These are phyloP conservation scores for Blastomussa wellsi DNA, from an alignment of 92 coral and sea anemone species.

Conservation along the genomic window DNA sequence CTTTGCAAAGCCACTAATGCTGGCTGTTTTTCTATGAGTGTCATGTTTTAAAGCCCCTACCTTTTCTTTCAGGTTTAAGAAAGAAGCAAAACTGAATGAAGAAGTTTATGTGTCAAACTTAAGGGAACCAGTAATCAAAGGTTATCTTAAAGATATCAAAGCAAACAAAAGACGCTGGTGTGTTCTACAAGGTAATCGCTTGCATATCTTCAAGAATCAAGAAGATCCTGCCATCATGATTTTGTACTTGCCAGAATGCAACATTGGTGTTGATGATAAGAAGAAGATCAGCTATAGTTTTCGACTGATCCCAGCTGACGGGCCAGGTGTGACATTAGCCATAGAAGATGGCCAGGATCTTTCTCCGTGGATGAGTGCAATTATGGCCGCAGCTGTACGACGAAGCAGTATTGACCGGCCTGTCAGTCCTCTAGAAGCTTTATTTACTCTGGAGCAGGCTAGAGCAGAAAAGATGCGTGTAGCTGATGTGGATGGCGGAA, in stretches of 20 bases:
- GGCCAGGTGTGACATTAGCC: slow-evolving; percentile 79
- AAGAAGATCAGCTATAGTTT: slow-evolving; percentile 87
- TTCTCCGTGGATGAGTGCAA: slow-evolving; percentile 99
- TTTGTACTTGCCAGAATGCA: slow-evolving; percentile 81
- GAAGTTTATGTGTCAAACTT: slow-evolving; percentile 76
- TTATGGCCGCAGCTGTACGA: slow-evolving; percentile 94
- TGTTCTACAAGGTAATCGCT: slow-evolving; percentile 84
- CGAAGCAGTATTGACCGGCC: slow-evolving; percentile 79
- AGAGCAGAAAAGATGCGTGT: slow-evolving; percentile 34
- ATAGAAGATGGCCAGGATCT: slow-evolving; percentile 94
- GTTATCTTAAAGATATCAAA: slow-evolving; percentile 86
- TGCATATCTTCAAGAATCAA: slow-evolving; percentile 84
- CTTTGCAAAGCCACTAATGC: too few relatives aligned
- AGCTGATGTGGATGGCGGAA: slow-evolving; percentile 34
- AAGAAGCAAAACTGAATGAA: slow-evolving; percentile 68
- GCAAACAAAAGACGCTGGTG: slow-evolving; percentile 88
- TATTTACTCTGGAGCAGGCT: slow-evolving; percentile 50
- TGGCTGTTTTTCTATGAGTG: not conserved
- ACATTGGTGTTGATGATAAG: slow-evolving; percentile 87
- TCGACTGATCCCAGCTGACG: slow-evolving; percentile 72
- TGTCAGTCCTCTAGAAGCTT: slow-evolving; percentile 69
- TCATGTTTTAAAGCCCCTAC: not conserved
- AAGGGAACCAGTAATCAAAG: slow-evolving; percentile 77
- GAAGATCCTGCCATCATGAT: slow-evolving; percentile 90
- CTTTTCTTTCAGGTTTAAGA: slow-evolving; percentile 62